These are phyloP conservation scores for Heptranchias perlo DNA, from an alignment of 2,113 vertebrate species.

Conservation along the genomic window DNA sequence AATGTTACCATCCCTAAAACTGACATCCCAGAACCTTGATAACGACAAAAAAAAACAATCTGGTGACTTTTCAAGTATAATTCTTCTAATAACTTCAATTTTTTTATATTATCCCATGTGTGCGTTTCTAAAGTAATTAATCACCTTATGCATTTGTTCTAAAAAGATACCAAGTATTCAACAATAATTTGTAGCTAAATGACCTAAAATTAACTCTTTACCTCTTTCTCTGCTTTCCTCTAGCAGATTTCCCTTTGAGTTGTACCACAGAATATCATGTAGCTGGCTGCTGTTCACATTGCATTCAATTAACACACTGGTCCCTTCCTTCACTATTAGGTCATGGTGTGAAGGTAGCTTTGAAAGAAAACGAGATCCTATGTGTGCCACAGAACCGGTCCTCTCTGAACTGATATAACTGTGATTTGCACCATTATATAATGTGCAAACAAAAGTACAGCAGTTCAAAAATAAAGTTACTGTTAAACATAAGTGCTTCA, in stretches of 20 bases:
- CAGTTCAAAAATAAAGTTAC: conserved; percentile 50
- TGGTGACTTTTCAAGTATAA: too few species aligned
- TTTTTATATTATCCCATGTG: not conserved
- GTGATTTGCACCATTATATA: conserved; percentile 15
- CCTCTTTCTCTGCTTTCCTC: conserved; percentile 52
- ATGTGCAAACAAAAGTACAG: conserved; percentile 43
- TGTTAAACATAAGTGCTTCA: conserved; percentile 59
- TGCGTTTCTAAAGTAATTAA: not conserved
- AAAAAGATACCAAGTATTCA: not conserved
- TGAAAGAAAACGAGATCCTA: conserved; percentile 41
- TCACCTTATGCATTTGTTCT: not conserved
- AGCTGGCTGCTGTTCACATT: conserved; percentile 61
- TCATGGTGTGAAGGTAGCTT: conserved; percentile 50
- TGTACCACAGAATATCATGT: conserved; percentile 73
- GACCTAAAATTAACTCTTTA: conserved; percentile 47
- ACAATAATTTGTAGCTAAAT: not conserved
- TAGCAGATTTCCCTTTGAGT: conserved; percentile 70
- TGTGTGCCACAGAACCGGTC: conserved; percentile 38
- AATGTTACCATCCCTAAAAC: not conserved
- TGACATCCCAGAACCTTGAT: not conserved
- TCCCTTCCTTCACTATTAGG: conserved; percentile 76
- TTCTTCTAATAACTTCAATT: not conserved
- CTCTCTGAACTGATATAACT: not conserved
- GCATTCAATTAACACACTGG: conserved; percentile 70
- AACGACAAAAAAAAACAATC: not conserved